A percentile compares a stretch with the other conserved stretches of the same genome.
Evolutionary conservation across 2,888 invertebrate species (phyloP).

Genomic region (Microctonus aethiopoides): DNA sequence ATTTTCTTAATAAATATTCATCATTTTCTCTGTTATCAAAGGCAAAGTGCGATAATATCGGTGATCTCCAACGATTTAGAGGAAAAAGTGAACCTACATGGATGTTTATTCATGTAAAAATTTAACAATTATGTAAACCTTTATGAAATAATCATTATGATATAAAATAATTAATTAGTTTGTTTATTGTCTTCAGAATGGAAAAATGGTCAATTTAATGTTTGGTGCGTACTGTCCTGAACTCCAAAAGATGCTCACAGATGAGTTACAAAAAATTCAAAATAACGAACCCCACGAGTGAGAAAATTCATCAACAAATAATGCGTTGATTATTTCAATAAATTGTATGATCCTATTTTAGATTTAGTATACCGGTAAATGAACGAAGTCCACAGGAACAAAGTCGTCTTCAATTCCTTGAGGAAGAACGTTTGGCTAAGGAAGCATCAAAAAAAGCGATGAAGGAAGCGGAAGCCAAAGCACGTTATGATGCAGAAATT

Average conservation of each 20-base stretch:
- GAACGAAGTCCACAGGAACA: conserved; percentile 70
- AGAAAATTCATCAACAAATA: conserved; percentile 20
- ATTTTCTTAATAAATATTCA: neutral
- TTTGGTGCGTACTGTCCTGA: conserved; percentile 89
- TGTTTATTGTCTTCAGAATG: conserved; percentile 70
- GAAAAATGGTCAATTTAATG: conserved; percentile 81
- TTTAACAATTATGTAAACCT: conserved; percentile 5
- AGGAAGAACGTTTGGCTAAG: conserved; percentile 56
- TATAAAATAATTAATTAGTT: neutral
- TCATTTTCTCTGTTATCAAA: conserved; percentile 36
- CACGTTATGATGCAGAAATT: conserved; percentile 60
- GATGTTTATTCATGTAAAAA: conserved; percentile 76
- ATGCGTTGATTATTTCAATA: neutral
- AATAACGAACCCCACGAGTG: conserved; percentile 58
- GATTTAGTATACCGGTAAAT: conserved; percentile 59
- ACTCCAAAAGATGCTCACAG: conserved; percentile 76
- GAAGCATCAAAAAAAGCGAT: conserved; percentile 57
- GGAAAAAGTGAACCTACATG: conserved; percentile 92
- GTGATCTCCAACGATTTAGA: conserved; percentile 79
- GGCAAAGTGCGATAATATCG: conserved; percentile 76
- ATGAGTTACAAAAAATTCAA: conserved; percentile 69
- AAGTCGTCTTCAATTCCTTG: conserved; percentile 52
- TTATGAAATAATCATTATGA: neutral
- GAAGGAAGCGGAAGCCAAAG: conserved; percentile 57
- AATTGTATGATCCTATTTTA: conserved; percentile 27